These are phyloP conservation scores for Cryptosula pallasiana DNA, from an alignment of 2,888 invertebrate genomes.

Conservation along the genomic window DNA sequence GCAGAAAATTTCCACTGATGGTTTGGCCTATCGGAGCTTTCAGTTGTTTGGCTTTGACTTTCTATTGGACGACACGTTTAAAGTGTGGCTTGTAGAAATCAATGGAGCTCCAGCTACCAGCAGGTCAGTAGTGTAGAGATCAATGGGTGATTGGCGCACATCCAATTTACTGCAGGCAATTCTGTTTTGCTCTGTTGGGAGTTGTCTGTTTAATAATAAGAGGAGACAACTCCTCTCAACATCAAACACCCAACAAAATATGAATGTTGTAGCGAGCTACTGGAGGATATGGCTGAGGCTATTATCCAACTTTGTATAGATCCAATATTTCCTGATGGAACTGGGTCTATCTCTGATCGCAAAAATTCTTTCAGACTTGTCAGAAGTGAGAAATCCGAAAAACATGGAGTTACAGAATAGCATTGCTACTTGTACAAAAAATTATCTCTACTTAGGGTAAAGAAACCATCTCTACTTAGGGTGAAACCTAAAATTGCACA, in stretches of 20 bases:
- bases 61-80: conserved; percentile 35
- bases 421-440: too few relatives aligned
- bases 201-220: too few relatives aligned
- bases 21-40: conserved; percentile 36
- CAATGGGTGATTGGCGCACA: too few relatives aligned
- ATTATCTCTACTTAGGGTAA: too few relatives aligned
- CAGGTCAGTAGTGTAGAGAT: too few relatives aligned
- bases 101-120: conserved; percentile 43
- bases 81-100: conserved; percentile 39
- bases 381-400: too few relatives aligned
- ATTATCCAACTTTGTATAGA: conserved; percentile 37
- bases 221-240: too few relatives aligned
- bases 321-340: conserved; percentile 32
- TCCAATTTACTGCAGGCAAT: too few relatives aligned
- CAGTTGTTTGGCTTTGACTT: conserved; percentile 44
- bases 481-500: too few relatives aligned
- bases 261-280: conserved; percentile 32
- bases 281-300: conserved; percentile 33
- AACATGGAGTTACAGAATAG: too few relatives aligned
- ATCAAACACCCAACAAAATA: conserved; percentile 26
- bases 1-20: conserved; percentile 34
- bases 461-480: too few relatives aligned
- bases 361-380: neutral
- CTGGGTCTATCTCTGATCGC: neutral
- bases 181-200: too few relatives aligned